Evolutionary conservation across 2,888 invertebrate species (phyloP), one percentile per base, ranked within the genome.

Genomic region (Netelia melanura): DNA sequence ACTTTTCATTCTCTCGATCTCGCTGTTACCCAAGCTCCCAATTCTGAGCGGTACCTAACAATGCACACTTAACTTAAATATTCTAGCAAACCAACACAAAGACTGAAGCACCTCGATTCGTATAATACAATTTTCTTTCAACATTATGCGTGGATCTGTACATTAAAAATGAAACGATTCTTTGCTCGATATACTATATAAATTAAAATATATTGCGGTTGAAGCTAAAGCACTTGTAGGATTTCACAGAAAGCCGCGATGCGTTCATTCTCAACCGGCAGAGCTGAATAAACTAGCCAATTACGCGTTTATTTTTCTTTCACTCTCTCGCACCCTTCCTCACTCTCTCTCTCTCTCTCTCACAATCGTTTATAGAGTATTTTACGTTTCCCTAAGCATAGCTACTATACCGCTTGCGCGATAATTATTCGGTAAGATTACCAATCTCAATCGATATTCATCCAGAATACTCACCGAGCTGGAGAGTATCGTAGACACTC

Each of bases 401-500:
- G 44, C 23, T 30, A 56, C 58, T 58, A 74, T 68, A 54, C 17
- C 25, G 38, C 17, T 14, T 76, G n/a, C 14, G 44, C n/a, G n/a
- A 58, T 25, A 58, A 44, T 11, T 43, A 21, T 72, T 56, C 43
- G 25, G n/a, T 23, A 11, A 72, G 21, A 9, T 30, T 56, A 71
- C 21, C 25, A 56, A 17, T 56, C 54, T 17, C 38, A 38, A 38
- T 38, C 48, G 48, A 14, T 48, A 2, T 48, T 48, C 48, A 38
- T 64, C 14, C 10, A 30, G 64, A 64, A 38, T 38, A 5, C n/a
- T 8, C 38, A 64, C 64, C 64, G 64, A 43, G 23, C 10, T 2
- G 17, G 72, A 67, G 87, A 87, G 81, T 90, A 89, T 84, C 56
- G 86, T 90, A 90, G 89, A 91, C 90, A 90, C 56, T 86, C 80